Evolutionary conservation across 2,797 vertebrate genomes (phyloP), one percentile per base, ranked within the genome.

Genomic region (Scolopax rusticola): DNA sequence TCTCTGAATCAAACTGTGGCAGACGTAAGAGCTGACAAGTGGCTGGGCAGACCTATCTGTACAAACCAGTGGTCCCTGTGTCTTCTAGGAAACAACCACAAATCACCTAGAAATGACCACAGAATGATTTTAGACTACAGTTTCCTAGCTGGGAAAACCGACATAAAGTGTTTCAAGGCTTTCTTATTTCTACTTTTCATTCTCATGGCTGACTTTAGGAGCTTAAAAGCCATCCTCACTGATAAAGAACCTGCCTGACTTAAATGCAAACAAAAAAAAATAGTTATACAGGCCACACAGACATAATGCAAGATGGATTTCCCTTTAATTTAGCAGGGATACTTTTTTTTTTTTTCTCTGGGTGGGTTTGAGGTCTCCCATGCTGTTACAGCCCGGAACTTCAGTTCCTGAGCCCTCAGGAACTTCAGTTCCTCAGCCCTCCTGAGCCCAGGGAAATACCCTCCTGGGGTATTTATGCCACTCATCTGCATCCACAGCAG

Each of bases 61-160:
- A 57, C 25, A 69, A 75, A 65, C 14, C 2, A 0, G 21, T 63
- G 25, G 30, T 81, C 27, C 17, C 14, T 0, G 0, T 47, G 9
- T 90, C 57, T 91, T 86, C 76, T 43, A 45, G 45, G 85, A 86
- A 86, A 68, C 56, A 70, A 43, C n/a, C 23, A 1, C 23, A 75
- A 61, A 77, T 78, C 71, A 85, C 50, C 45, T 17, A 57, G 59
- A 89, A 93, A 60, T 36, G 38, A 60, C n/a, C 27, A 32, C 32
- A 60, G 56, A 60, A 64, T 61, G 9, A 47, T 51, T 40, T 47
- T 51, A 65, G 30, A 69, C 51, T 78, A 41, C 32, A 64, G 50
- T 18, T 24, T 63, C 5, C 50, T 50, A 54, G 8, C 19, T 89
- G 30, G 9, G 36, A 89, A 73, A 80, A 36, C 30, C 63, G 50